Evolutionary conservation across 2,797 vertebrate genomes (phyloP), one percentile per base, ranked within the genome.

Genomic region (Chelonia mydas): DNA sequence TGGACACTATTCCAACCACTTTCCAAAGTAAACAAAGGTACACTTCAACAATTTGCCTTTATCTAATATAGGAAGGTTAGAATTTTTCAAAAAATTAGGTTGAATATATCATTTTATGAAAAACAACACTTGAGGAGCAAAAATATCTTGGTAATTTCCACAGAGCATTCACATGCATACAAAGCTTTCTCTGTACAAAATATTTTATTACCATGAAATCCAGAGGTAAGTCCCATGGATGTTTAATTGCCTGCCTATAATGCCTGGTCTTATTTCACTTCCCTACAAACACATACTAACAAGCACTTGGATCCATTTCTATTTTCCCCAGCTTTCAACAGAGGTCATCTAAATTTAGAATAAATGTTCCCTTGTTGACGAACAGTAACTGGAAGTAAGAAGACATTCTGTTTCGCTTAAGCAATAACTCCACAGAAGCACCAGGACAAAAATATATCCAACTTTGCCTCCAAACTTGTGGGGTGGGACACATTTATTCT

Each of bases 311-410:
- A 97, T 90, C 59, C 88, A 92, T 94, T 98, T 97, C 95, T 97
- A 84, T 90, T 84, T 96, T 95, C 84, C 96, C 94, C 93, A 94
- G 89, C 84, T 96, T 96, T 96, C 92, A 96, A 91, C 68, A 96
- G 95, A 97, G 95, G 94, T 95, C 97, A 97, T 96, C 97, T 97
- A 97, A 97, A 98, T 97, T 97, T 98, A 98, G 97, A 96, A 93
- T 91, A 95, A 96, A 97, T 93, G 96, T 93, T 94, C 91, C 93
- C 94, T 96, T 97, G 97, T 96, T 97, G 92, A 97, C 59, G 83
- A 96, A 93, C 83, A 96, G 86, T 87, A 96, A 95, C 95, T 96
- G 90, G 88, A 96, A 97, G 97, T 81, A 94, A 88, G 97, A 97
- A 92, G 95, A 95, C 76, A 78, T 97, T 96, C 92, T 86, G 76